Conservation (phyloP, 2,888 invertebrate species). For the Panopea generosa region DNA sequence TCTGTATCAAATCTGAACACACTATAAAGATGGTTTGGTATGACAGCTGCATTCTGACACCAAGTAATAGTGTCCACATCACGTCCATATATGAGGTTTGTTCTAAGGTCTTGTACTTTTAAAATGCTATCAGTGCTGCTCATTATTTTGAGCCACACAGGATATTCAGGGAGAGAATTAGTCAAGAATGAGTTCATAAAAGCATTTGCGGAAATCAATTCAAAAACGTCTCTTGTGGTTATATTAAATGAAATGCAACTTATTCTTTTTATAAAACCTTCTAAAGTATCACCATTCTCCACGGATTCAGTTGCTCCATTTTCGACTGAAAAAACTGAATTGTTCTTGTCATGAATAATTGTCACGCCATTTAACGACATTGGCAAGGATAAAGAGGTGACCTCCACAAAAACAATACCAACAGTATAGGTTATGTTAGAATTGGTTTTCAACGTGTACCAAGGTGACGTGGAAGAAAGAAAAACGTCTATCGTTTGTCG, state of each 20-base stretch:
- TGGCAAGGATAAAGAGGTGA: slow-evolving; percentile 29
- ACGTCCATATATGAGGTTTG: slow-evolving; percentile 20
- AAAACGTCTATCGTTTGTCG: slow-evolving; percentile 15
- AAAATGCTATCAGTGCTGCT: slow-evolving; percentile 6
- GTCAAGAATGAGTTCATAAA: slow-evolving; percentile 24
- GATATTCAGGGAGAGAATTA: slow-evolving; percentile 2
- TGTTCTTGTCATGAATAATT: neutral
- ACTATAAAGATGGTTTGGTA: no score
- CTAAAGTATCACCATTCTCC: slow-evolving; percentile 2
- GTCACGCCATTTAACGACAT: slow-evolving; percentile 27
- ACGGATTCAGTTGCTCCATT: slow-evolving; percentile 7
- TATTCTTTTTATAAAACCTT: neutral
- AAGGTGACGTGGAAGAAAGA: slow-evolving; percentile 34
- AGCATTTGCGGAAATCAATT: slow-evolving; percentile 18
- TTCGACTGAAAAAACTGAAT: slow-evolving; percentile 19
- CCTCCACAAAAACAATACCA: slow-evolving; percentile 37
- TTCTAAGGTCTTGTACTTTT: slow-evolving; percentile 15
- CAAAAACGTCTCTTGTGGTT: slow-evolving; percentile 23
- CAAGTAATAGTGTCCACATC: slow-evolving; percentile 6
- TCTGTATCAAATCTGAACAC: slow-evolving; percentile 19
- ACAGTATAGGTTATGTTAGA: slow-evolving; percentile 14
- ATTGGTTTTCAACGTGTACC: slow-evolving; percentile 28
- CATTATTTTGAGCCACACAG: slow-evolving; percentile 25
- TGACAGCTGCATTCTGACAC: slow-evolving; percentile 24
- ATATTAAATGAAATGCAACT: slow-evolving; percentile 24